phyloP scores from a whole-genome alignment of 2,113 vertebrate species.

The Neolamprologus longior region DNA sequence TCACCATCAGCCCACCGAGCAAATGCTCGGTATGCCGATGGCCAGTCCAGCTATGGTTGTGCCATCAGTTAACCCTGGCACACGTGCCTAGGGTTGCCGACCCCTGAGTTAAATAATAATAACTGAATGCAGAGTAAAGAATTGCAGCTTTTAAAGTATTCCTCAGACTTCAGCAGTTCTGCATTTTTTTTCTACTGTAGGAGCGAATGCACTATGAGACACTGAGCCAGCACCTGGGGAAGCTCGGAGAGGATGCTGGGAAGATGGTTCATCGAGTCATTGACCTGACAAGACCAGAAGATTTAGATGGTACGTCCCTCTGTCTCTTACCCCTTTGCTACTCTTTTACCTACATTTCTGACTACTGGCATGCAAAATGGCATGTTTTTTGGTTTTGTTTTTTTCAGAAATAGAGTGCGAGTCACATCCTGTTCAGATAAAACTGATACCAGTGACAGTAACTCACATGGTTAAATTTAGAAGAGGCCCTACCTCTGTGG shows the following conservation, averaged over 20 bases:
- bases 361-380: neutral
- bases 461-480: neutral
- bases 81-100: neutral
- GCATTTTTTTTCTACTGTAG: constrained; percentile 47
- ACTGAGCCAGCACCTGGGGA: constrained; percentile 85
- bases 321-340: neutral
- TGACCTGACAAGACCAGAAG: constrained; percentile 90
- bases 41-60: neutral
- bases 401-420: neutral
- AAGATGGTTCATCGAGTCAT: constrained; percentile 93
- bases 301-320: constrained; percentile 83
- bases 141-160: neutral
- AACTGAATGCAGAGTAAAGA: neutral
- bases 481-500: neutral
- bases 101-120: neutral
- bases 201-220: constrained; percentile 90
- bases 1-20: neutral
- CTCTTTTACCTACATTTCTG: neutral
- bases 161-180: neutral
- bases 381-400: neutral
- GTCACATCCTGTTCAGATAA: constrained; percentile 20
- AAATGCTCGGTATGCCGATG: neutral
- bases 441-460: constrained; percentile 7
- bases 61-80: neutral
- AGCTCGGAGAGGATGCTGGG: constrained; percentile 81